Conservation (phyloP, 2,888 invertebrate genomes). For the Scrobipalpa atriplicella region DNA sequence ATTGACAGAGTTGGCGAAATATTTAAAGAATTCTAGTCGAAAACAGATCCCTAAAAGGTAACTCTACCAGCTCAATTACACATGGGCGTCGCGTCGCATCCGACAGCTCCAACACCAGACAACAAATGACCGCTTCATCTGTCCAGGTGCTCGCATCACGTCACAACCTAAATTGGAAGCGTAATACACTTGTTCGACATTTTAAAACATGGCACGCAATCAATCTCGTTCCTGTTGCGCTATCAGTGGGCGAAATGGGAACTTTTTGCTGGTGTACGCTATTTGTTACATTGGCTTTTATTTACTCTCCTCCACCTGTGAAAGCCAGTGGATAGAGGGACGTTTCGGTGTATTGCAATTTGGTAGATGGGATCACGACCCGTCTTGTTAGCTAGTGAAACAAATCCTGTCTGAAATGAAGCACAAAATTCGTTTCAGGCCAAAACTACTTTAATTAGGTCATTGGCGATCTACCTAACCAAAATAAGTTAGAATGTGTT, state of each 20-base stretch:
- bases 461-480: too few species aligned
- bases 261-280: background rate
- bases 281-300: background rate
- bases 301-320: background rate
- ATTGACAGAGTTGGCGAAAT: too few species aligned
- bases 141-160: constrained; percentile 59
- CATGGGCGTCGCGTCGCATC: constrained; percentile 29
- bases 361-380: too few species aligned
- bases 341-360: too few species aligned
- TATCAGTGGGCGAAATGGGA: background rate
- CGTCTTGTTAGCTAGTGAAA: too few species aligned
- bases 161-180: constrained; percentile 71
- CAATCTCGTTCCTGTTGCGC: constrained; percentile 48
- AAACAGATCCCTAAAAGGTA: too few species aligned
- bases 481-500: too few species aligned
- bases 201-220: constrained; percentile 52
- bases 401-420: too few species aligned
- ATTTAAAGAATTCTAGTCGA: too few species aligned
- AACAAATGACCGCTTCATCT: constrained; percentile 62
- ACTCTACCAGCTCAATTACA: too few species aligned
- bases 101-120: constrained; percentile 36
- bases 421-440: too few species aligned
- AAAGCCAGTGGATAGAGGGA: background rate
- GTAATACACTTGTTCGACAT: constrained; percentile 54
- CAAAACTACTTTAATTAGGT: too few species aligned